Evolutionary conservation across 1,140 invertebrate species (phyloP), one percentile per base, ranked within the genome.

Genomic region (Neodiprion lecontei): DNA sequence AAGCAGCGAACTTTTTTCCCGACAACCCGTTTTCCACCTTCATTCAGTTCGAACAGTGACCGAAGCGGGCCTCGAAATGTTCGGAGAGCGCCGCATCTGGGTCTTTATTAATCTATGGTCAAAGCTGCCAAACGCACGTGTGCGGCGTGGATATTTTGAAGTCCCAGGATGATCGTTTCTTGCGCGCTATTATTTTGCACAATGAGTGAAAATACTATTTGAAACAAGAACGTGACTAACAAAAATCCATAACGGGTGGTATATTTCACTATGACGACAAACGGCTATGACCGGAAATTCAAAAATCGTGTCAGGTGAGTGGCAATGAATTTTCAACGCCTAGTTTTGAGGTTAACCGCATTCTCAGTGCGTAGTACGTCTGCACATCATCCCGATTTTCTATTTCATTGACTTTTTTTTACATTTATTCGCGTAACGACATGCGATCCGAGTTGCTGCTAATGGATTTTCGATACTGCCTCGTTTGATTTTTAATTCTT

Each of bases 271-370:
- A 61, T 61, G 53, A 61, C 53, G n/a, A 61, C 53, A 8, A 7
- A 61, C 53, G n/a, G 53, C 53, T 17, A 9, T 61, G 53, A 61
- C n/a, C 9, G 53, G 9, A 61, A 61, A 61, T 61, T 61, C 53
- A 61, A 9, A 61, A 61, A 61, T 61, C 53, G 53, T 61, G 53
- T 61, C 53, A 61, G n/a, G 53, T 61, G n/a, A 61, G 53, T 61
- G 11, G 4, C 9, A 17, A 61, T 61, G 11, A 61, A 61, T 61
- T 14, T 14, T 9, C 7, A 5, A 17, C 11, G 11, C 9, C 5
- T 17, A 17, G n/a, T 14, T 14, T 61, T 17, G 53, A 61, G 53
- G n/a, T 17, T 14, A 40, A 40, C 3, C 11, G 11, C n/a, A 14
- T 61, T 61, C n/a, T 61, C 11, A 5, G 53, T 1, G 28, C 28